Evolutionary conservation across 1,140 invertebrate genomes (phyloP), one percentile per base, ranked within the genome.

Genomic region (Elymnias hypermnestra): DNA sequence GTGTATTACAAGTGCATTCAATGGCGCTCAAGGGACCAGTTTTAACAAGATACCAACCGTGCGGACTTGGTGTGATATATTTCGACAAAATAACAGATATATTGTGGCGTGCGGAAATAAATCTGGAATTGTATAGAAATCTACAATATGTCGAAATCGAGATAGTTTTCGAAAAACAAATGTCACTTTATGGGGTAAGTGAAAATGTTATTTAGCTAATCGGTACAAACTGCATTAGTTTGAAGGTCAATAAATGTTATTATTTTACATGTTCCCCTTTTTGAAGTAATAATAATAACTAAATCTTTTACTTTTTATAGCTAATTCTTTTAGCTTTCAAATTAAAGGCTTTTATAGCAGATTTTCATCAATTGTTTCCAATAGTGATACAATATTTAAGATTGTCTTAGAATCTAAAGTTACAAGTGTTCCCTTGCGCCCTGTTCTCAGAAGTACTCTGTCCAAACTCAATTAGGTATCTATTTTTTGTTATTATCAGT

Each of bases 31-130:
- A 66, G 35, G 77, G 76, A n/a, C 55, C 68, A 0, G 52, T 58
- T 10, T 49, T 72, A 12, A 75, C 68, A 12, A 69, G 62, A 45
- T 82, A 82, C 29, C 71, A 72, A 25, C 81, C 81, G 7, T 84
- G 81, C 44, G 70, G 65, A 13, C 55, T 81, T 14, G 76, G 69
- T 2, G 48, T 72, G 5, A 54, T 84, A 40, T 58, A 74, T 64
- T 81, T 84, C 52, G 74, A 81, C 33, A 76, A 61, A 53, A 17
- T 78, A 15, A 49, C 57, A n/a, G 51, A 66, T 31, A 57, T 50
- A 28, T 13, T 69, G 18, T 84, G 81, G 81, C 41, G 51, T 23
- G 70, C 64, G 13, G 60, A 65, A 13, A 29, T 83, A 17, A 60
- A 74, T 57, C 56, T 82, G 36, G 56, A 50, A 17, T 31, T 77